Evolutionary conservation across 2,888 invertebrate genomes (phyloP), one percentile per base, ranked within the genome.

Genomic region (Acleris cristana): DNA sequence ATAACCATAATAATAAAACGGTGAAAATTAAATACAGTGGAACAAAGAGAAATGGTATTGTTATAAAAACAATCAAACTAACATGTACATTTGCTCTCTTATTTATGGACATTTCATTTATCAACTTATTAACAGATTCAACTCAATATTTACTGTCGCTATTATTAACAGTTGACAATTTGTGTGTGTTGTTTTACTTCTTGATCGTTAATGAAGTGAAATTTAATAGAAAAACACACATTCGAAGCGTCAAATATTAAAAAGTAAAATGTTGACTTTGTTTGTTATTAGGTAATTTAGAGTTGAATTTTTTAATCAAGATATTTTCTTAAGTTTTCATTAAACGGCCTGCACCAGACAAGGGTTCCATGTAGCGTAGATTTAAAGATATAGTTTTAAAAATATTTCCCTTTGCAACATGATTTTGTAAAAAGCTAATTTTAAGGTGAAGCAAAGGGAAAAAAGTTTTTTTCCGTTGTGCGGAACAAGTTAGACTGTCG

Each of bases 401-500:
- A 80, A 78, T 80, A 81, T 79, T 85, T 87, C 88, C 88, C 88
- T 87, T 82, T 86, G 87, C 78, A 73, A 66, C 72, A 79, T 75
- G 81, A 78, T 72, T 54, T 74, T 87, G 89, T 92, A 90, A 78
- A 90, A 89, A 87, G 82, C 87, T 81, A 81, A 70, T 73, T 74
- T 76, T 91, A 89, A 89, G 86, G 74, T 81, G 75, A 73, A 75
- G 79, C 86, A 84, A 78, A 84, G 90, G 89, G 90, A 83, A 83
- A 79, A 77, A 78, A 81, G 83, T 85, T 90, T 86, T 90, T 91
- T 92, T 92, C 92, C 92, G 92, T 92, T 91, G 91, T 92, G 83
- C 91, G 92, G 92, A 89, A 91, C 84, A 78, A 77, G 79, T 89
- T 92, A 91, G 92, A 92, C 92, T 92, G 92, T 91, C 87, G 81